phyloP scores from a whole-genome alignment of 2,113 vertebrate genomes.

The Petaurus breviceps region DNA sequence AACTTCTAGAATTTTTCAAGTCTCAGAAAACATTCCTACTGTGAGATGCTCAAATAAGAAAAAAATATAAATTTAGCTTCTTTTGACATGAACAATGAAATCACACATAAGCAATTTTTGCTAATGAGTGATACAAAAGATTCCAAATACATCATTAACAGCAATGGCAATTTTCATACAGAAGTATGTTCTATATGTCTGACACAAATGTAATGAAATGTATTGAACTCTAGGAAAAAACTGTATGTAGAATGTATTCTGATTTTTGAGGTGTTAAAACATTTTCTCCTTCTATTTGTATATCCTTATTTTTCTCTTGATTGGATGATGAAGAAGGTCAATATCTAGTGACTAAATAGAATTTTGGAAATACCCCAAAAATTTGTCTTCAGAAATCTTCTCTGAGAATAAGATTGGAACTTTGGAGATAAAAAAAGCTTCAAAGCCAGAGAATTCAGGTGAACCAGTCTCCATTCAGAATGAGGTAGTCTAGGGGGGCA shows the following conservation, averaged over 20 bases:
- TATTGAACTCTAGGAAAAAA: background rate
- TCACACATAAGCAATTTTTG: background rate
- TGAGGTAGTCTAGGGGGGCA: background rate
- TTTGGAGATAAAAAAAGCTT: background rate
- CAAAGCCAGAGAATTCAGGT: background rate
- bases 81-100: background rate
- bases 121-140: background rate
- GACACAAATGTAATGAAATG: background rate
- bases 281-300: background rate
- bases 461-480: background rate
- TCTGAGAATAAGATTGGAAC: background rate
- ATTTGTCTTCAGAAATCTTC: background rate
- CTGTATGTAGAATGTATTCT: background rate
- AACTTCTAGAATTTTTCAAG: background rate
- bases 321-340: background rate
- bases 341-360: background rate
- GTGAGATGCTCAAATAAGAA: background rate
- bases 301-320: background rate
- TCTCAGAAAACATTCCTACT: background rate
- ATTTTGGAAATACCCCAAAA: background rate
- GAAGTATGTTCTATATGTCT: background rate
- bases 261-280: background rate
- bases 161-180: background rate
- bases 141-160: background rate
- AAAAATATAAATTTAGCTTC: background rate